A percentile compares a stretch with the other conserved stretches of the same genome.
These are phyloP conservation scores for Agonopterix heracliana DNA, from an alignment of 2,888 invertebrate genomes.

Conservation along the genomic window DNA sequence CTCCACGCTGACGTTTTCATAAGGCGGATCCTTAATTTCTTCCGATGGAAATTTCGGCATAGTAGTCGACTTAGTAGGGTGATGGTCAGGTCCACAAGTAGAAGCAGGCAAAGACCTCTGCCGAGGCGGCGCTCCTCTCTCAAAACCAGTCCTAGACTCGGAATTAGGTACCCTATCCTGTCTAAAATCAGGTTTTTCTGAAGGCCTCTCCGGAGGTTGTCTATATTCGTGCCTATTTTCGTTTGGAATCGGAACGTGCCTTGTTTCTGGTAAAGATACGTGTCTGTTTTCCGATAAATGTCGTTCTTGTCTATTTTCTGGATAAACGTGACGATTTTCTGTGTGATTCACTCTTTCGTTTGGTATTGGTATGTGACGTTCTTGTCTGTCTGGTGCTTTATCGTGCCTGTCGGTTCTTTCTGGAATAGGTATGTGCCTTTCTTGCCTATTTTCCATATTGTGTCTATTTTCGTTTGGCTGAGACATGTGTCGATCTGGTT, in stretches of 20 bases:
- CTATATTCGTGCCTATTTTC: conserved; percentile 33
- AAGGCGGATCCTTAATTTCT: conserved; percentile 57
- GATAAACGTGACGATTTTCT: conserved; percentile 4
- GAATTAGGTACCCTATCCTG: conserved; percentile 12
- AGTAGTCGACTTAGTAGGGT: conserved; percentile 74
- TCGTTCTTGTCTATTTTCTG: not conserved
- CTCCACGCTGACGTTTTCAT: conserved; percentile 60
- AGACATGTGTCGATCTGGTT: conserved; percentile 11
- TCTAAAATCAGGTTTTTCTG: conserved; percentile 36
- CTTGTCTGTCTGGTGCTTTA: conserved; percentile 4
- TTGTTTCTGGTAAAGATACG: not conserved
- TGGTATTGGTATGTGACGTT: conserved; percentile 9
- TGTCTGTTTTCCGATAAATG: conserved; percentile 3
- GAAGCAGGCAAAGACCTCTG: conserved; percentile 60
- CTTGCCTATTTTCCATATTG: conserved; percentile 11
- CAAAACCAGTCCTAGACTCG: conserved; percentile 19
- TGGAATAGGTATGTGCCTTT: conserved; percentile 21
- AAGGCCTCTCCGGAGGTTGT: conserved; percentile 46
- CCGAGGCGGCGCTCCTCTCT: conserved; percentile 50
- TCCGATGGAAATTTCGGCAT: conserved; percentile 75
- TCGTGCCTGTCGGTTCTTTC: conserved; percentile 11
- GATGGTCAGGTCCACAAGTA: conserved; percentile 49
- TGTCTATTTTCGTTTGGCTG: conserved; percentile 5
- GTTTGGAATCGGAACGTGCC: conserved; percentile 6
- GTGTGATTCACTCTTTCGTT: conserved; percentile 16